These are phyloP conservation scores for Propithecus perrieri DNA, from an alignment of 2,797 vertebrate genomes.

Conservation along the genomic window DNA sequence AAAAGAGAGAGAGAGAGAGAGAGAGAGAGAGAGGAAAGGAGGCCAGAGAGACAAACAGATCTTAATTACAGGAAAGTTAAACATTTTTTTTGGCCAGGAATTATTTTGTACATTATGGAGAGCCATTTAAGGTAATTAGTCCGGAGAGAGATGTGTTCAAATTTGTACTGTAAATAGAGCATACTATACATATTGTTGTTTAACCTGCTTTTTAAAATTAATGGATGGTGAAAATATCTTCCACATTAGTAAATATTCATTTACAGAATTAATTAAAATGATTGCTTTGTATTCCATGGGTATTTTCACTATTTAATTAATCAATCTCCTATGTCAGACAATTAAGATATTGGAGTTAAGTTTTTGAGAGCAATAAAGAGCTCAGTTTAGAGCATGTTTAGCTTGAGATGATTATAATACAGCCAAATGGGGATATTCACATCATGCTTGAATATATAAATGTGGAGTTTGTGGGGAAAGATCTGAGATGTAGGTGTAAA, in stretches of 20 bases:
- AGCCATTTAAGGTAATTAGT: not conserved
- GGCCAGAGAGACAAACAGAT: not conserved
- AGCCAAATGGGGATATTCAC: not conserved
- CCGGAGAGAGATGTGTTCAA: not conserved
- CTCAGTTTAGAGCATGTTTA: not conserved
- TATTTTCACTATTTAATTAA: conserved; percentile 42
- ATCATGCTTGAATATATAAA: not conserved
- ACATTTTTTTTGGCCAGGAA: not conserved
- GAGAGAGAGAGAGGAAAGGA: not conserved
- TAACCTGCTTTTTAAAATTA: conserved; percentile 34
- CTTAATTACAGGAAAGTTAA: not conserved
- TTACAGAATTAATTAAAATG: conserved; percentile 10
- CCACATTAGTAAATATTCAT: conserved; percentile 26
- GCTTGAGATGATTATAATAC: not conserved
- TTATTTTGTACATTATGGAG: conserved; percentile 35
- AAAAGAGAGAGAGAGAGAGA: not conserved
- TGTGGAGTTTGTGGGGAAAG: not conserved
- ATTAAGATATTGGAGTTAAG: not conserved
- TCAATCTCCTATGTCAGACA: not conserved
- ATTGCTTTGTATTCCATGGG: not conserved
- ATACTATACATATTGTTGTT: not conserved
- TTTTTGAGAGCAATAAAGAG: conserved; percentile 23
- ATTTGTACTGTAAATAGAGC: conserved; percentile 30
- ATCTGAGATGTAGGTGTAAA: not conserved
- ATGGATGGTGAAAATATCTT: not conserved